These are phyloP conservation scores for Silurus meridionalis DNA, from an alignment of 2,113 vertebrate species.

Conservation along the genomic window DNA sequence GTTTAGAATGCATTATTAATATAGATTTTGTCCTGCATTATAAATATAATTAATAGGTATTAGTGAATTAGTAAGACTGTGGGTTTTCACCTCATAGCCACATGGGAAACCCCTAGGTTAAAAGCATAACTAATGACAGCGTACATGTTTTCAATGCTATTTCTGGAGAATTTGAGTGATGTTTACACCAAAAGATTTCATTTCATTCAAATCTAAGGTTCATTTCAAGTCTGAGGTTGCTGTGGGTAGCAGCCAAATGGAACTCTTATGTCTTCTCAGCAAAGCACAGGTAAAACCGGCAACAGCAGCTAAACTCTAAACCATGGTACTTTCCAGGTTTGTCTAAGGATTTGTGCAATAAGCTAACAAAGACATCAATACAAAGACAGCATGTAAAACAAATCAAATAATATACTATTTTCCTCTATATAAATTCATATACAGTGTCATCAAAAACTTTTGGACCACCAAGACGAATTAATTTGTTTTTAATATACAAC, in stretches of 20 bases:
- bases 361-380: not conserved
- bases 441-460: not conserved
- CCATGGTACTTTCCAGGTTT: conserved; percentile 53
- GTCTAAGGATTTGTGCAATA: conserved; percentile 19
- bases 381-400: not conserved
- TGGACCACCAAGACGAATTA: not conserved
- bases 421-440: not conserved
- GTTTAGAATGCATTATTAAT: conserved; percentile 14
- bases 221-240: conserved; percentile 24
- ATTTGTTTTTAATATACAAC: not conserved
- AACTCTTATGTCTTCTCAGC: conserved; percentile 51
- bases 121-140: conserved; percentile 1
- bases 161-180: conserved; percentile 14
- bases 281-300: conserved; percentile 35
- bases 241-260: conserved; percentile 30
- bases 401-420: not conserved
- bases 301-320: conserved; percentile 7
- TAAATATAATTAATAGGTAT: too few relatives aligned
- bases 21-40: not conserved
- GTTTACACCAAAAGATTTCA: conserved; percentile 11
- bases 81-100: not conserved
- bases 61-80: not conserved
- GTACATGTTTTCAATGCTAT: conserved; percentile 37
- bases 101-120: conserved; percentile 19
- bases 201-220: conserved; percentile 26